Evolutionary conservation across 2,888 invertebrate genomes (phyloP).

Genomic region (Caenorhabditis auriculariae): DNA sequence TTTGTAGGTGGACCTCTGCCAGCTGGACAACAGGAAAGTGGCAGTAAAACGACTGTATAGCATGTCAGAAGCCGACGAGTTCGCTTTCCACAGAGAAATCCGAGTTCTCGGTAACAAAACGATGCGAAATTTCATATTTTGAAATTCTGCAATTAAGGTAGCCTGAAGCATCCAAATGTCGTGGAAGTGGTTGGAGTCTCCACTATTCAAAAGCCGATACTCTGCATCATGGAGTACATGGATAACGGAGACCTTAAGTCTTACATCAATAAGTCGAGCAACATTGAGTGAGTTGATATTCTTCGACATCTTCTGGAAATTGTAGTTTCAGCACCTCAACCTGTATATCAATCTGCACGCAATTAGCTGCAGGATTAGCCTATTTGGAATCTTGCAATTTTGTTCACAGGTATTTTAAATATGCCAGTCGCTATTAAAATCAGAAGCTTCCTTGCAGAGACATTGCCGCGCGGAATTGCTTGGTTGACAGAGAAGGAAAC

Average conservation of each 20-base stretch:
- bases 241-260: constrained; percentile 81
- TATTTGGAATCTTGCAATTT: constrained; percentile 85
- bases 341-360: constrained; percentile 49
- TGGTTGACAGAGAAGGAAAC: constrained; percentile 74
- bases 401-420: constrained; percentile 73
- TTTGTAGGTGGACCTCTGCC: constrained; percentile 40
- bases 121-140: neutral
- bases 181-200: constrained; percentile 52
- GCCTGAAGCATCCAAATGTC: constrained; percentile 53
- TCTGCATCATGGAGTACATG: constrained; percentile 85
- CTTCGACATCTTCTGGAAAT: neutral
- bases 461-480: constrained; percentile 78
- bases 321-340: constrained; percentile 13
- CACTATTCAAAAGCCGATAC: constrained; percentile 69
- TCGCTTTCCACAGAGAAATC: constrained; percentile 50
- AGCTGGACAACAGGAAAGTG: constrained; percentile 38
- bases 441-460: constrained; percentile 19
- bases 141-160: constrained; percentile 15
- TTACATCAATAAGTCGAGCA: constrained; percentile 65
- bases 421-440: neutral
- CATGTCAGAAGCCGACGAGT: constrained; percentile 36
- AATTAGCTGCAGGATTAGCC: constrained; percentile 86
- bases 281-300: constrained; percentile 24
- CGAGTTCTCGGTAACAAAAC: constrained; percentile 30
- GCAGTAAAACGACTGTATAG: constrained; percentile 46